Base-by-base conservation (phyloP, 1,140 invertebrate genomes). In the Hyphantria cunea region DNA sequence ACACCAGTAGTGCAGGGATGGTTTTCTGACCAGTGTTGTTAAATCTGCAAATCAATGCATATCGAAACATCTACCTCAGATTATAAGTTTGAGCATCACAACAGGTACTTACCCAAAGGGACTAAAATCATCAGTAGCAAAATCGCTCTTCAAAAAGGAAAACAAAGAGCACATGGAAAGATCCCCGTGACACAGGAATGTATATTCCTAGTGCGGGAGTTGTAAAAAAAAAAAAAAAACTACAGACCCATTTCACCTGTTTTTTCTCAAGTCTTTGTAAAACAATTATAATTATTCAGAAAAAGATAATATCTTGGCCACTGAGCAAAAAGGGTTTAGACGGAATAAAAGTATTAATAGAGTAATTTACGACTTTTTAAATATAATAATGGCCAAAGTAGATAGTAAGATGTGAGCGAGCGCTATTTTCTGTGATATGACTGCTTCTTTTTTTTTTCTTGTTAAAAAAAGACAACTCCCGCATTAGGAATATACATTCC, bases 201-300 rank as follows among this genome's bases (percentile, higher is more conserved):
- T n/a, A n/a, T n/a, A n/a, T n/a, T n/a, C n/a, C n/a, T n/a, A n/a
- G n/a, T n/a, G n/a, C n/a, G n/a, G n/a, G n/a, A n/a, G n/a, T n/a
- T n/a, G n/a, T n/a, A n/a, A n/a, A n/a, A n/a, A n/a, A n/a, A n/a
- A n/a, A n/a, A n/a, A n/a, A n/a, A 47, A 10, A 5, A 25, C 9
- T 47, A 47, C 15, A 47, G 45, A 25, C 45, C 45, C 0, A 47
- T 47, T 10, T 6, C 45, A 25, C 12, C 45, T 47, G 45, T 47
- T 9, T 8, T 47, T 10, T 47, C 45, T 8, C n/a, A 47, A 47
- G 12, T 47, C 1, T 47, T 47, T 25, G 45, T 25, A 47, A 47
- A 47, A 17, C 0, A 6, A 25, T 1, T 47, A 47, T 17, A 25
- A 0, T 17, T 47, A 47, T 47, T 8, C 17, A 47, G 45, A 47